A percentile compares a stretch with the other conserved stretches of the same genome.
phyloP scores from a whole-genome alignment of 2,113 vertebrate genomes.

The Poecile atricapillus region DNA sequence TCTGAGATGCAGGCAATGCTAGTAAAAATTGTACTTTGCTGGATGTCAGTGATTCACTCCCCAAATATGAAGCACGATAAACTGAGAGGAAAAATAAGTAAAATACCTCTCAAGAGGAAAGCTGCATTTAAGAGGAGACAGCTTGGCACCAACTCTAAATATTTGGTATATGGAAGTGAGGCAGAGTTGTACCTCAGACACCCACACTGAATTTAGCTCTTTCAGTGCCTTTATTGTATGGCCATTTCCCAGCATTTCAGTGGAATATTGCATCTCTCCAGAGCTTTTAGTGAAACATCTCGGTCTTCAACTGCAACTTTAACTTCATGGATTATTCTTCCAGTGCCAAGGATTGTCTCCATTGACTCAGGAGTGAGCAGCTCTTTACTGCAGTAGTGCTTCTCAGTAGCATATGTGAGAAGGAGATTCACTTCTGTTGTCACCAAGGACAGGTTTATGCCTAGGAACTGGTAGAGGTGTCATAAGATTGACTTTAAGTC shows the following conservation, averaged over 20 bases:
- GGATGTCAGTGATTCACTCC: constrained; percentile 12
- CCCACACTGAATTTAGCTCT: background rate
- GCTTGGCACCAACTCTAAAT: constrained; percentile 1
- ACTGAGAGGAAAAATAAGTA: background rate
- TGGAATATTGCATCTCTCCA: constrained; percentile 7
- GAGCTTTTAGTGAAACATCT: constrained; percentile 15
- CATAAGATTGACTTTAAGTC: background rate
- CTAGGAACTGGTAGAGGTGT: background rate
- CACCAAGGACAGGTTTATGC: background rate
- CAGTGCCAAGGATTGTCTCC: background rate
- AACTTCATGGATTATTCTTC: constrained; percentile 29
- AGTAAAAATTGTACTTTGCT: constrained; percentile 39
- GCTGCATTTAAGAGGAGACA: background rate
- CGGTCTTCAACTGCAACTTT: constrained; percentile 3
- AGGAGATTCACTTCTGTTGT: background rate
- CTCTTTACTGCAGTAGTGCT: background rate
- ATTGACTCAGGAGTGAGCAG: background rate
- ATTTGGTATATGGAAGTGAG: background rate
- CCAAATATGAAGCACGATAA: constrained; percentile 22
- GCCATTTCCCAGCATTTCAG: constrained; percentile 35
- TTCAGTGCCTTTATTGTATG: background rate
- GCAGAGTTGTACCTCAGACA: background rate
- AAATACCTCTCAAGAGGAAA: constrained; percentile 17
- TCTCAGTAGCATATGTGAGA: background rate
- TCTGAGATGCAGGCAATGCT: background rate